Conservation (phyloP, 2,888 invertebrate species). For the Axea sp. region DNA sequence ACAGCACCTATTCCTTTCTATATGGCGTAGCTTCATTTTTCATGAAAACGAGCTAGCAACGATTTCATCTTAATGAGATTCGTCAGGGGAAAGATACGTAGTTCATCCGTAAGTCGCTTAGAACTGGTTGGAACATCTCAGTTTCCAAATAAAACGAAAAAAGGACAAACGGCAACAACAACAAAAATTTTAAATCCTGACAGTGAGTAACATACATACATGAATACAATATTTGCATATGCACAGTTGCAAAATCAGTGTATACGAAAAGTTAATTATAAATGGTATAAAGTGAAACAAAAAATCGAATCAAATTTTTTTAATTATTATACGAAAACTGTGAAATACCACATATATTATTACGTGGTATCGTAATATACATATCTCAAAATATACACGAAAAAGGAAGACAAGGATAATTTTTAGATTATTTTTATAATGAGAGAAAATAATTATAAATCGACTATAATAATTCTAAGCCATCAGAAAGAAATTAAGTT, state of each 20-base stretch:
- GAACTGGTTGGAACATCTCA: constrained; percentile 51
- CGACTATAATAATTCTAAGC: too few relatives aligned
- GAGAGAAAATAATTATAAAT: too few relatives aligned
- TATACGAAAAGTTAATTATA: constrained; percentile 30
- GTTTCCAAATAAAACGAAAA: constrained; percentile 38
- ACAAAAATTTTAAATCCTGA: constrained; percentile 38
- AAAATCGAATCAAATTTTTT: too few relatives aligned
- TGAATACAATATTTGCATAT: too few relatives aligned
- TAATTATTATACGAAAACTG: too few relatives aligned
- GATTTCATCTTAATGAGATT: constrained; percentile 62
- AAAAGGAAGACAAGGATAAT: too few relatives aligned
- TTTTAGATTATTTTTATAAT: too few relatives aligned
- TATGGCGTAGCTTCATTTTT: constrained; percentile 49
- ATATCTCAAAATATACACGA: too few relatives aligned
- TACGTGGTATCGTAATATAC: too few relatives aligned
- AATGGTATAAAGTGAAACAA: constrained; percentile 5
- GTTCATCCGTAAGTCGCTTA: constrained; percentile 57
- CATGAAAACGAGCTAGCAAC: constrained; percentile 58
- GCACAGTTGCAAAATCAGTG: constrained; percentile 34
- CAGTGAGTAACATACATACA: constrained; percentile 16
- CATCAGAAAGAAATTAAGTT: too few relatives aligned
- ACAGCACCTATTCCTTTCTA: constrained; percentile 52
- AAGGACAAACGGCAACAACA: constrained; percentile 10
- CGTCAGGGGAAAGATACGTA: constrained; percentile 54
- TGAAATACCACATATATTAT: too few relatives aligned